Evolutionary conservation across 2,888 invertebrate species (phyloP).

Genomic region (Chydorus sphaericus): DNA sequence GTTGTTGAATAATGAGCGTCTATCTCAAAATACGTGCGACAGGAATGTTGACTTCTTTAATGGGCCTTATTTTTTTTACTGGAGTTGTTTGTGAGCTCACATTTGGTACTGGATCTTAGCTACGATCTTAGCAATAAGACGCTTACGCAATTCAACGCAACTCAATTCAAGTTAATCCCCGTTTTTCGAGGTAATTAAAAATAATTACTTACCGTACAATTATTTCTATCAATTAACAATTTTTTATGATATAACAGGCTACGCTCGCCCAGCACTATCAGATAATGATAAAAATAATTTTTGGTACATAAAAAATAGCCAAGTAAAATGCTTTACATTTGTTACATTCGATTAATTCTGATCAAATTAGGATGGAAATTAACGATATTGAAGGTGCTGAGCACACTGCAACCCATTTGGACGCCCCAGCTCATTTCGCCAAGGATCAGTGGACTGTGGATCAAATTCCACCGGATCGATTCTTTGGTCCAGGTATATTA

Average conservation of each 20-base stretch:
- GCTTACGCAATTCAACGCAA: background rate
- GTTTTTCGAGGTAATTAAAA: background rate
- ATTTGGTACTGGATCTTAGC: background rate
- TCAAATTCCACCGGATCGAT: constrained; percentile 33
- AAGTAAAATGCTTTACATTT: too few relatives aligned
- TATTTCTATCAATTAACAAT: background rate
- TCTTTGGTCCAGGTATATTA: constrained; percentile 32
- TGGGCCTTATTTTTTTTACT: too few relatives aligned
- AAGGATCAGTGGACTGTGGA: constrained; percentile 33
- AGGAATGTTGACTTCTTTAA: too few relatives aligned
- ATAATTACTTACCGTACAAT: too few relatives aligned
- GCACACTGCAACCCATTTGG: constrained; percentile 47
- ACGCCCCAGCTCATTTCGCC: constrained; percentile 44
- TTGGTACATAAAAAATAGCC: background rate
- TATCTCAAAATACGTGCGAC: too few relatives aligned
- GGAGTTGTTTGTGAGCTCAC: too few relatives aligned
- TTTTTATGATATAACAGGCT: background rate
- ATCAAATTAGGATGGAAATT: constrained; percentile 31
- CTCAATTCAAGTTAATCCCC: background rate
- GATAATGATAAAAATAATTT: background rate
- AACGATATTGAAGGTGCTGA: constrained; percentile 40
- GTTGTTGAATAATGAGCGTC: too few relatives aligned
- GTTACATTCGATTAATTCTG: background rate
- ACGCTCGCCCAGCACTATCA: background rate
- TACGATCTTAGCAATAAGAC: background rate